Evolutionary conservation across 2,888 invertebrate genomes (phyloP).

Genomic region (Silvanus unidentatus): DNA sequence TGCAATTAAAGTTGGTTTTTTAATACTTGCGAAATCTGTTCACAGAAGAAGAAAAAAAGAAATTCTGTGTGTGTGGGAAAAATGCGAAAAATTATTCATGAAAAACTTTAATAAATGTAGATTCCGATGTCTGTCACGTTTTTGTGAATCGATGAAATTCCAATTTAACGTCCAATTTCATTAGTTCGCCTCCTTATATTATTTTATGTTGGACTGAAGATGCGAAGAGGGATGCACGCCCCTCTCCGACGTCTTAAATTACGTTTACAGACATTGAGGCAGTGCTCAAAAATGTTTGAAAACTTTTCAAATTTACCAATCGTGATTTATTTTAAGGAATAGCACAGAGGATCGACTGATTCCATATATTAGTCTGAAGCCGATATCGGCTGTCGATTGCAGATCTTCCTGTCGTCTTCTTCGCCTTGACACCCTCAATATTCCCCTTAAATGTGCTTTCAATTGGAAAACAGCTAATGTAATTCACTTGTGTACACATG

Average conservation of each 20-base stretch:
- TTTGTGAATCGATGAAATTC: constrained; percentile 36
- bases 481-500: constrained; percentile 4
- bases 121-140: constrained; percentile 29
- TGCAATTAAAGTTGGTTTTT: too few species aligned
- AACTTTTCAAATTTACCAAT: constrained; percentile 21
- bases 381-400: constrained; percentile 18
- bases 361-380: constrained; percentile 16
- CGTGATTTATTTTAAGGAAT: constrained; percentile 18
- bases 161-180: constrained; percentile 36
- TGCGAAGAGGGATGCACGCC: too few species aligned
- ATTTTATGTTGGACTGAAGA: constrained; percentile 14
- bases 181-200: constrained; percentile 20
- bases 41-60: too few species aligned
- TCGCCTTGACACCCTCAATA: constrained; percentile 15
- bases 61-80: too few species aligned
- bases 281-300: constrained; percentile 6
- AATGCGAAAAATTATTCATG: background rate
- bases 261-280: background rate
- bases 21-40: too few species aligned
- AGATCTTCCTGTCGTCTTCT: constrained; percentile 20
- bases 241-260: background rate
- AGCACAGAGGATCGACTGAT: constrained; percentile 2
- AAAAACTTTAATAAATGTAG: constrained; percentile 29
- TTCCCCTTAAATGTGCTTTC: constrained; percentile 15
- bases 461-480: constrained; percentile 19